Conservation (phyloP, 2,888 invertebrate genomes). For the Aspidiotus destructor region DNA sequence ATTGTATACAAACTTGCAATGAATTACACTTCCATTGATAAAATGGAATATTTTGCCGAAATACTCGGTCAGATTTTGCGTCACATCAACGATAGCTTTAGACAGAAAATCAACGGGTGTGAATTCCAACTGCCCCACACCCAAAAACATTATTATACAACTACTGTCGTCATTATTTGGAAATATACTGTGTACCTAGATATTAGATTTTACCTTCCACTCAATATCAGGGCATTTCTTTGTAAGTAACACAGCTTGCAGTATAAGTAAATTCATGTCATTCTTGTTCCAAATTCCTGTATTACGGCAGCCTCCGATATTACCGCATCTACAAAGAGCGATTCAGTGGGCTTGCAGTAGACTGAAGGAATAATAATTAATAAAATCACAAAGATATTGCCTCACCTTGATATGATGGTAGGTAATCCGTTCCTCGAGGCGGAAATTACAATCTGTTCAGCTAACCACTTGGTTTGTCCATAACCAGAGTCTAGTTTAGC, state of each 20-base stretch:
- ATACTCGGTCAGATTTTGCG: constrained; percentile 35
- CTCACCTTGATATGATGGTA: constrained; percentile 36
- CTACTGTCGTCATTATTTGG: background rate
- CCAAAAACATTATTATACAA: background rate
- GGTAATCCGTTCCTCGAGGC: constrained; percentile 37
- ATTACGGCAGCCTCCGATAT: constrained; percentile 37
- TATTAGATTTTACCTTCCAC: constrained; percentile 35
- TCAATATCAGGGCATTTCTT: constrained; percentile 32
- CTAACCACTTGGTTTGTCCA: constrained; percentile 39
- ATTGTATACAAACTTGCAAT: constrained; percentile 35
- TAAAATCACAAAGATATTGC: background rate
- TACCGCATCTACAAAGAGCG: constrained; percentile 38
- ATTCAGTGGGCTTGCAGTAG: background rate
- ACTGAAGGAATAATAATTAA: background rate
- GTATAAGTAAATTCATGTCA: constrained; percentile 15
- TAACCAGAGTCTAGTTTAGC: constrained; percentile 37
- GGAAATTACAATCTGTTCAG: constrained; percentile 37
- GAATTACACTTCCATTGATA: constrained; percentile 35
- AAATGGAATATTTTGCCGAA: constrained; percentile 38
- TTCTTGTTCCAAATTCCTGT: constrained; percentile 37
- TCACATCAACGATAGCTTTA: constrained; percentile 36
- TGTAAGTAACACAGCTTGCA: constrained; percentile 17
- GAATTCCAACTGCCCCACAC: constrained; percentile 37
- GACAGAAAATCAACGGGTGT: constrained; percentile 38
- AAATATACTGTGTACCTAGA: background rate